Evolutionary conservation across 2,797 vertebrate species (phyloP), one percentile per base, ranked within the genome.

Genomic region (Aldrovandia affinis): DNA sequence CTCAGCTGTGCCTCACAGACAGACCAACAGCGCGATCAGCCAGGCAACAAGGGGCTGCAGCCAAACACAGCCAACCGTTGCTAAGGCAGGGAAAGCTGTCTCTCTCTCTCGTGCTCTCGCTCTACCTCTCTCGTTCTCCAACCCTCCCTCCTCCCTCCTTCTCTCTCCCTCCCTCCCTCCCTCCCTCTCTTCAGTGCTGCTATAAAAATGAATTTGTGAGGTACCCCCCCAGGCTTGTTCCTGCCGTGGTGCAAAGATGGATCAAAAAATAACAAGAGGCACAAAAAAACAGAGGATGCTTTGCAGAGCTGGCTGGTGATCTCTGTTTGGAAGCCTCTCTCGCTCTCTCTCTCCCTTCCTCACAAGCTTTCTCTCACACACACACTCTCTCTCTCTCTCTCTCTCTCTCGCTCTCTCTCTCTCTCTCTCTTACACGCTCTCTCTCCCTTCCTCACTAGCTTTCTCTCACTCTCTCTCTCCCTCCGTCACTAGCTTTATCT

Each of bases 61-160:
- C 93, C 89, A 55, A 90, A 90, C 86, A 88, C 91, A 90, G 88
- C 93, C 92, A 90, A 95, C 89, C 92, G 95, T 96, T 95, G 95
- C 95, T 95, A 96, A 89, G 94, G 93, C 88, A 94, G 93, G 92
- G 84, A 89, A 92, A 91, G 93, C 91, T 88, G 91, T 91, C 93
- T 93, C 91, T 89, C 88, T 88, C 91, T 81, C 84, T 65, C 81
- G 80, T 80, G 33, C 75, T 73, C 33, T 9, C 81, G 18, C 70
- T 12, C 42, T 22, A 50, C 25, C 68, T 12, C 36, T 78, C 50
- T 81, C 55, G 47, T 61, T 80, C 75, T 6, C 78, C 59, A 65
- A 20, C 52, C 79, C 85, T 61, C 80, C 47, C 90, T 88, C 89
- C 89, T 85, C 86, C 86, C 86, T 85, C 89, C 84, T 85, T 85